phyloP scores from a whole-genome alignment of 2,888 invertebrate genomes.

The Perithous albicinctus region DNA sequence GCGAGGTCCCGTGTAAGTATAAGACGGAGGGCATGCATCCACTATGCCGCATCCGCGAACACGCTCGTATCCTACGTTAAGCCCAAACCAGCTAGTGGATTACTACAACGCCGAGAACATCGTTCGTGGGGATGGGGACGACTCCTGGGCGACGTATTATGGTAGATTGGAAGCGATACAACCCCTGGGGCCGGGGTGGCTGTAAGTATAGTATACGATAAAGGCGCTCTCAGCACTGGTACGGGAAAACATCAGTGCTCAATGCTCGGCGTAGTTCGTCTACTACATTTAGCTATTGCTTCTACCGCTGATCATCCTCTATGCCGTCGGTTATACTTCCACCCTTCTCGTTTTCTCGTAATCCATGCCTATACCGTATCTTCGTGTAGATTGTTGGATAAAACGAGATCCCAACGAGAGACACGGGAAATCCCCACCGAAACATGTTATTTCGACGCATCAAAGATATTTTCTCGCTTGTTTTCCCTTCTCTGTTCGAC shows the following conservation, averaged over 20 bases:
- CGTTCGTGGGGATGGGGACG: constrained; percentile 37
- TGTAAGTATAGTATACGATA: constrained; percentile 47
- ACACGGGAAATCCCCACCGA: constrained; percentile 8
- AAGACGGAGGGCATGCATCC: constrained; percentile 52
- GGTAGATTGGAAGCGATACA: constrained; percentile 63
- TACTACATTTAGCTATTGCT: constrained; percentile 32
- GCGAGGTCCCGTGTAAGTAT: constrained; percentile 55
- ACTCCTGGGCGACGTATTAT: constrained; percentile 57
- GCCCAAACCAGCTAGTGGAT: constrained; percentile 61
- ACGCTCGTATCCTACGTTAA: constrained; percentile 50
- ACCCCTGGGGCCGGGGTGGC: constrained; percentile 46
- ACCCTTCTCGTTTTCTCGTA: constrained; percentile 39
- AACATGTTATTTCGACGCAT: constrained; percentile 29
- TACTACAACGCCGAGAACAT: constrained; percentile 60
- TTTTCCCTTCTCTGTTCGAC: background rate
- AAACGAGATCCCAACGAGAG: constrained; percentile 37
- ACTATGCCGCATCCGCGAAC: constrained; percentile 43
- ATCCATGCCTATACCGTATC: constrained; percentile 25
- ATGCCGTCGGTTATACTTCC: constrained; percentile 29
- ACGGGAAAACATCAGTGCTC: constrained; percentile 36
- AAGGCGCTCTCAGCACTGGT: constrained; percentile 21
- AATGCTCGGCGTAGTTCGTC: constrained; percentile 46
- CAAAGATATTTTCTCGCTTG: constrained; percentile 32
- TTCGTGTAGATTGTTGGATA: constrained; percentile 37
- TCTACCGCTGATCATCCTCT: constrained; percentile 25